Evolutionary conservation across 2,888 invertebrate species (phyloP).

Genomic region (Coleophora flavipennella): DNA sequence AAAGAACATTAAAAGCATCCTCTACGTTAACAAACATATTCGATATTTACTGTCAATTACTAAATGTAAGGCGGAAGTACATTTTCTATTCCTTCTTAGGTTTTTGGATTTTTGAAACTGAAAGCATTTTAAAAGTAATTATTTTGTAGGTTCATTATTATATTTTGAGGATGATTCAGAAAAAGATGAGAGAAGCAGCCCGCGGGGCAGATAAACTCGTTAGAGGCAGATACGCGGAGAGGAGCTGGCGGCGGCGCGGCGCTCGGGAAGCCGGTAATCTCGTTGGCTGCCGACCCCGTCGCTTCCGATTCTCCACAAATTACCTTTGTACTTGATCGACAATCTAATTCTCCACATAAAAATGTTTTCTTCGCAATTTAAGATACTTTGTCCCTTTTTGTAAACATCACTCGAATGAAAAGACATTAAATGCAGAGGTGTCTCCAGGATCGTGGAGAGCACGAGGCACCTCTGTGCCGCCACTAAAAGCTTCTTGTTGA

Average conservation of each 20-base stretch:
- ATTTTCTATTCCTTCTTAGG: too few species aligned
- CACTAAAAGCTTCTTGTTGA: slow-evolving; percentile 71
- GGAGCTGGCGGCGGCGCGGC: slow-evolving; percentile 32
- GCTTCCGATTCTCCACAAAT: slow-evolving; percentile 58
- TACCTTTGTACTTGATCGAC: slow-evolving; percentile 59
- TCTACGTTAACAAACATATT: too few species aligned
- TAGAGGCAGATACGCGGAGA: slow-evolving; percentile 56
- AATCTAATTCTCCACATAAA: slow-evolving; percentile 56
- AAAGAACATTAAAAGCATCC: too few species aligned
- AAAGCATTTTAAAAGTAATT: slow-evolving; percentile 16
- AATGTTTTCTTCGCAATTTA: slow-evolving; percentile 47
- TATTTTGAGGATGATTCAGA: slow-evolving; percentile 48
- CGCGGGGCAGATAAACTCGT: slow-evolving; percentile 71
- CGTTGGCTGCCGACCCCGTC: slow-evolving; percentile 58
- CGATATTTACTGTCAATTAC: too few species aligned
- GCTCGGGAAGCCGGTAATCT: slow-evolving; percentile 60
- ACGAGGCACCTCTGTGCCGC: slow-evolving; percentile 48
- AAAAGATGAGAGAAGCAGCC: slow-evolving; percentile 58
- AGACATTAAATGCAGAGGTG: slow-evolving; percentile 39
- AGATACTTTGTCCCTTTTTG: slow-evolving; percentile 26
- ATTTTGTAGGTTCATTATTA: slow-evolving; percentile 41
- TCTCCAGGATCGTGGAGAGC: slow-evolving; percentile 34
- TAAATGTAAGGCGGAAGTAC: too few species aligned
- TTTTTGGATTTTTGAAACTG: too few species aligned
- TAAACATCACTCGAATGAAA: slow-evolving; percentile 34